Percentiles rank a stretch among this genome's conserved stretches.
Evolutionary conservation across 2,888 invertebrate species (phyloP).

Genomic region (Drosophila nr. medialis): DNA sequence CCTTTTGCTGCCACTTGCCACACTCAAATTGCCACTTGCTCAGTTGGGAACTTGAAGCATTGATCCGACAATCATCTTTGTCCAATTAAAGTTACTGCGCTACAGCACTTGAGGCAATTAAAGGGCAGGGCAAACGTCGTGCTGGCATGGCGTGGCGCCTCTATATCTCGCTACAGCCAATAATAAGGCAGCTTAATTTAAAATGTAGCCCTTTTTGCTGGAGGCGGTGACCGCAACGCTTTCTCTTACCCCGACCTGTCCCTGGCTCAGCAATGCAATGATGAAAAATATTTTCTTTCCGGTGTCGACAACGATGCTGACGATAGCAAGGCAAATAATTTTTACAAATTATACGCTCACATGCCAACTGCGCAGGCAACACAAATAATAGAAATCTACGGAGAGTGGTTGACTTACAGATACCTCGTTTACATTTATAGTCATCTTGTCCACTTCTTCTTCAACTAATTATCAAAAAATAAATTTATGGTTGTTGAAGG

Average conservation of each 20-base stretch:
- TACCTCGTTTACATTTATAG: constrained; percentile 5
- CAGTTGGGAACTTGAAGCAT: constrained; percentile 28
- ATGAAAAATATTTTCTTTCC: constrained; percentile 68
- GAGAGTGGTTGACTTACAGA: neutral
- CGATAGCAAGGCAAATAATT: constrained; percentile 74
- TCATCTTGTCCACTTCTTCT: neutral
- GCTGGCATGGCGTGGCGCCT: constrained; percentile 4
- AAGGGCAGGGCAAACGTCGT: constrained; percentile 41
- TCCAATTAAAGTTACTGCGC: constrained; percentile 59
- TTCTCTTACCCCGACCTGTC: constrained; percentile 52
- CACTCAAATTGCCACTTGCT: constrained; percentile 7
- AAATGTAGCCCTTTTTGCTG: constrained; percentile 74
- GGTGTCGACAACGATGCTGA: constrained; percentile 42
- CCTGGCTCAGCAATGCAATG: constrained; percentile 55
- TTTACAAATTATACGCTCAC: constrained; percentile 77
- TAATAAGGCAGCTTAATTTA: constrained; percentile 69
- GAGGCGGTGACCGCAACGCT: constrained; percentile 70
- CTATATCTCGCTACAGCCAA: constrained; percentile 17
- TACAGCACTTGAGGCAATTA: constrained; percentile 59
- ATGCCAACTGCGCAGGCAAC: constrained; percentile 64
- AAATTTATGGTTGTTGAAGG: neutral
- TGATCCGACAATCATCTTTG: constrained; percentile 60
- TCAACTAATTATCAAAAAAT: neutral
- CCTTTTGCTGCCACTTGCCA: constrained; percentile 3
- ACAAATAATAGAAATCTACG: constrained; percentile 47